Conservation (phyloP, 2,888 invertebrate genomes). For the Frankliniella fusca region DNA sequence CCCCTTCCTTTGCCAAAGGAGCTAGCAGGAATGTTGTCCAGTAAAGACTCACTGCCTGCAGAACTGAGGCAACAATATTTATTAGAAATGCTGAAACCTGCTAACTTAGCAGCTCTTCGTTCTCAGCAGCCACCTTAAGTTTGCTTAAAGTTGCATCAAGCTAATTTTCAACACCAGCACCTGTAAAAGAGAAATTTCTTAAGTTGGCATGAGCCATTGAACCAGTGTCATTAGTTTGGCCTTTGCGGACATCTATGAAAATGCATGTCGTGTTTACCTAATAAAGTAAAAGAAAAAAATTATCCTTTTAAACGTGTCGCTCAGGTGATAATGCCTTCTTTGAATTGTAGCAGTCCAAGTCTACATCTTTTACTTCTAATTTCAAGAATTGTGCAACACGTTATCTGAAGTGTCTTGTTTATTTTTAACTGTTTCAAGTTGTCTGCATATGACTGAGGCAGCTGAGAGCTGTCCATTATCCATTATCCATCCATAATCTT, state of each 20-base stretch:
- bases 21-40: not conserved
- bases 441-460: too few relatives aligned
- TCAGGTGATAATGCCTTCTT: not conserved
- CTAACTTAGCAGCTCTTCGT: not conserved
- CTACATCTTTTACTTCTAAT: not conserved
- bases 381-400: too few relatives aligned
- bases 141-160: not conserved
- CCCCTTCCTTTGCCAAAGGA: not conserved
- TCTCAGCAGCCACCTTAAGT: conserved; percentile 5
- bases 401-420: too few relatives aligned
- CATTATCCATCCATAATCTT: too few relatives aligned
- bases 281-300: not conserved
- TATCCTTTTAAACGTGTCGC: too few relatives aligned
- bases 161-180: not conserved
- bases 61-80: conserved; percentile 1
- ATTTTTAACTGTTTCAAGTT: too few relatives aligned
- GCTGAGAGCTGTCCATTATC: too few relatives aligned
- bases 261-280: not conserved
- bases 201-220: not conserved
- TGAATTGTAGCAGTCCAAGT: too few relatives aligned
- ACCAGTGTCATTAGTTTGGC: not conserved
- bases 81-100: conserved; percentile 14
- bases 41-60: not conserved
- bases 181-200: not conserved
- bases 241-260: not conserved